Base-by-base conservation (phyloP, 2,113 vertebrate species). In the Pelmatolapia mariae region DNA sequence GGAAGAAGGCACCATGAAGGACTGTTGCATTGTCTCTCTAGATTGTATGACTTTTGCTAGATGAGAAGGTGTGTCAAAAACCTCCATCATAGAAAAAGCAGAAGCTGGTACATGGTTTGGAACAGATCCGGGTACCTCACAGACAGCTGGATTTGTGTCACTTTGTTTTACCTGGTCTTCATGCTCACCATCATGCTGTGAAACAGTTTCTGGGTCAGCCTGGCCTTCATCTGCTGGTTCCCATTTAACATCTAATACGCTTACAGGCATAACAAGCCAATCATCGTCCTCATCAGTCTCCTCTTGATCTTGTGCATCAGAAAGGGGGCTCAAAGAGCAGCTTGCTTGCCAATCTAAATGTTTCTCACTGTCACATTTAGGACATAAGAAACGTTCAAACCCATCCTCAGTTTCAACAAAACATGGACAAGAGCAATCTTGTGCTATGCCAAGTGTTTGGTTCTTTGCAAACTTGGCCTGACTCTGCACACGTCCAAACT, bases 51-150 rank as follows among this genome's bases (percentile, higher is more conserved):
- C 4, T 43, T 71, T 76, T 5, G 33, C 29, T 78, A 57, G 15
- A 8, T 61, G 4, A 61, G 85, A 26, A 2, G 18, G 0, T 3
- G 92, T 91, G 9, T 92, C 91, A 87, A 84, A 93, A 7, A 84
- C 57, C 3, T 85, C 71, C 1, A 94, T 5, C 12, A 9, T 0
- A 0, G 16, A 10, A 54, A 33, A 71, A 8, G 15, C 7, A 47
- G 76, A 38, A n/a, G 68, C 47, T 31, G 4, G 15, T 11, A 5
- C 10, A 5, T 8, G 45, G 3, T 52, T 19, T 31, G 4, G 7
- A 33, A 2, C 10, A 12, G 16, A 15, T 5, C 2, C 0, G 8
- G 2, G 18, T n/a, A 43, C 8, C 7, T 43, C 12, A 24, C 1
- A 2, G 15, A 10, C 10, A 8, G 47, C 12, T 80, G 24, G 7